phyloP scores from a whole-genome alignment of 2,113 vertebrate genomes.

The Thunnus thynnus region DNA sequence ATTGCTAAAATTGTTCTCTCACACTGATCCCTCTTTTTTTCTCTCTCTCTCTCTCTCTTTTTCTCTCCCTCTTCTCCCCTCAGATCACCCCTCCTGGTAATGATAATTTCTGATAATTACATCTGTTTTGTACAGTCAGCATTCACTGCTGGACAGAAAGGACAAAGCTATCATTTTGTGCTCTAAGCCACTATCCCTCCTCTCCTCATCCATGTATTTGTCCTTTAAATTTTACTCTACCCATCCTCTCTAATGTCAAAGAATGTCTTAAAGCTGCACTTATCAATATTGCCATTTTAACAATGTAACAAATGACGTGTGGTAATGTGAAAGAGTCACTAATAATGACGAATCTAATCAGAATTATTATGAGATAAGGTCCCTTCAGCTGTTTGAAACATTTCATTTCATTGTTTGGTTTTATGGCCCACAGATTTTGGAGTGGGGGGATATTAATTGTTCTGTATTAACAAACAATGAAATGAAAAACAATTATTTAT shows the following conservation, averaged over 20 bases:
- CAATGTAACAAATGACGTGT: not conserved
- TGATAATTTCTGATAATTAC: conserved; percentile 40
- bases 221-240: not conserved
- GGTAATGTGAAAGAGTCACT: too few species aligned
- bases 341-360: too few species aligned
- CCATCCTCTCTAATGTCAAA: not conserved
- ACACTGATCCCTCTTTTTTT: not conserved
- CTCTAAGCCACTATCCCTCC: not conserved
- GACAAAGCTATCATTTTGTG: conserved; percentile 14
- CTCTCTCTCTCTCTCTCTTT: not conserved
- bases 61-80: conserved; percentile 4
- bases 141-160: conserved; percentile 11
- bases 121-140: conserved; percentile 33
- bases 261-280: not conserved
- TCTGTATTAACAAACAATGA: too few species aligned
- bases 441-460: too few species aligned
- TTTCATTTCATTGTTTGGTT: too few species aligned
- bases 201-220: not conserved
- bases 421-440: too few species aligned
- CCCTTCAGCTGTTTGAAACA: too few species aligned
- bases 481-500: too few species aligned
- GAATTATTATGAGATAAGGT: too few species aligned
- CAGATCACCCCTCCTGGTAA: conserved; percentile 8
- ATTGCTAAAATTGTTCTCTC: conserved; percentile 26
- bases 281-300: not conserved